phyloP scores from a whole-genome alignment of 2,113 vertebrate species.

The Oriolus oriolus region DNA sequence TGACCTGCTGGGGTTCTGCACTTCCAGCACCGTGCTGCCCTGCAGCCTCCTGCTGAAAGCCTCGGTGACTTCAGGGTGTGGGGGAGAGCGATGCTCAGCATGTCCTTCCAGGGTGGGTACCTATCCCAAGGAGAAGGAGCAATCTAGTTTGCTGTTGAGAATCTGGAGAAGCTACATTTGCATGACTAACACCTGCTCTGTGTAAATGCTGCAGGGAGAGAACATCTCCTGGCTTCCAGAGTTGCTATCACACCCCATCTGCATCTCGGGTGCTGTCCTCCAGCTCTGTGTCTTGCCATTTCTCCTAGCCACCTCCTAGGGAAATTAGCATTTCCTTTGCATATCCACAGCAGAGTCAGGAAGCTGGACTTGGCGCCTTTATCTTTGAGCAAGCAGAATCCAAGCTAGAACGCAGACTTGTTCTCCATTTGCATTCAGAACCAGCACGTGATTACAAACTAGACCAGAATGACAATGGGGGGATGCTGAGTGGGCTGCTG shows the following conservation, averaged over 20 bases:
- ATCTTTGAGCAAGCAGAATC: neutral
- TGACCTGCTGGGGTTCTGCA: neutral
- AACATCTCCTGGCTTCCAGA: neutral
- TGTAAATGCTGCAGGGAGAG: neutral
- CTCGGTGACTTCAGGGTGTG: neutral
- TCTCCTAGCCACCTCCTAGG: neutral
- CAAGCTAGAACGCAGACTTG: neutral
- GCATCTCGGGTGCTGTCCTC: neutral
- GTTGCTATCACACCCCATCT: neutral
- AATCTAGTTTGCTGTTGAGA: neutral
- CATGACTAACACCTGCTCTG: neutral
- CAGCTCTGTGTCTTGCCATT: neutral
- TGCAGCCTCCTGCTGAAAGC: neutral
- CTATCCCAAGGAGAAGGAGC: neutral
- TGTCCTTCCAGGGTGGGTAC: neutral
- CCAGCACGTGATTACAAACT: neutral
- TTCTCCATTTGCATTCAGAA: constrained; percentile 8
- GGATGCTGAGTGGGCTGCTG: neutral
- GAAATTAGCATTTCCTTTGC: neutral
- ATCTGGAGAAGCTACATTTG: neutral
- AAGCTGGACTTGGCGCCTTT: constrained; percentile 3
- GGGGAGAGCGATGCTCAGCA: neutral
- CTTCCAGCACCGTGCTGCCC: neutral
- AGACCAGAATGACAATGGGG: neutral
- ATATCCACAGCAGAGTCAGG: neutral